These are phyloP conservation scores for Oryctes rhinoceros DNA, from an alignment of 1,140 invertebrate genomes.

Conservation along the genomic window DNA sequence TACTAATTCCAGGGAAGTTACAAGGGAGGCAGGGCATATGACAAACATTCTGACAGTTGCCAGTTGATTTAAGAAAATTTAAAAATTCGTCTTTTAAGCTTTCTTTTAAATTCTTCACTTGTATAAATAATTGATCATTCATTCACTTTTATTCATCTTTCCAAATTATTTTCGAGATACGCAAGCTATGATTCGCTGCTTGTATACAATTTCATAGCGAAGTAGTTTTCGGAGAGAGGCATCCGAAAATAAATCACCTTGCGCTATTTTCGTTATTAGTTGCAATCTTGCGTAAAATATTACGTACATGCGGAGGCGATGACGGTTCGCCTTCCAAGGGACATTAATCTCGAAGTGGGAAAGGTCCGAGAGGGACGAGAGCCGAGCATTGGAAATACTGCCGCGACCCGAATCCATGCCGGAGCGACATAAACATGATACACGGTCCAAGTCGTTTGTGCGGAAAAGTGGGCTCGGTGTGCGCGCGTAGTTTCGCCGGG, in stretches of 20 bases:
- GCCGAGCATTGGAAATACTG: not conserved
- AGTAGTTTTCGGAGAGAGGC: not conserved
- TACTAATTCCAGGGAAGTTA: too few species aligned
- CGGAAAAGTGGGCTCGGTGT: not conserved
- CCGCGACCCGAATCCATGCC: slow-evolving; percentile 5
- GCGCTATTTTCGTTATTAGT: slow-evolving; percentile 6
- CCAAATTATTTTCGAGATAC: too few species aligned
- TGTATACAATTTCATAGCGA: not conserved
- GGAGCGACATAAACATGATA: not conserved
- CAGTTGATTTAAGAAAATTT: too few species aligned
- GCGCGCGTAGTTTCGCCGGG: not conserved
- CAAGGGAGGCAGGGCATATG: too few species aligned
- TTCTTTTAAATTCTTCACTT: too few species aligned
- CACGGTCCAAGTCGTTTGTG: not conserved
- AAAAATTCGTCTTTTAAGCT: too few species aligned
- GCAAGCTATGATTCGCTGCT: too few species aligned
- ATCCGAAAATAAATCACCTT: not conserved
- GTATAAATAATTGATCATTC: too few species aligned
- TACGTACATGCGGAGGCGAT: not conserved
- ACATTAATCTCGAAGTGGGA: slow-evolving; percentile 13
- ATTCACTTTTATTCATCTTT: too few species aligned
- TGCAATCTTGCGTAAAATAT: slow-evolving; percentile 22
- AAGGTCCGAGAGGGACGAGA: not conserved
- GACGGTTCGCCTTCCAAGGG: not conserved
- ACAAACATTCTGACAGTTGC: too few species aligned